phyloP scores from a whole-genome alignment of 2,888 invertebrate genomes.

The Brachyptera risi region DNA sequence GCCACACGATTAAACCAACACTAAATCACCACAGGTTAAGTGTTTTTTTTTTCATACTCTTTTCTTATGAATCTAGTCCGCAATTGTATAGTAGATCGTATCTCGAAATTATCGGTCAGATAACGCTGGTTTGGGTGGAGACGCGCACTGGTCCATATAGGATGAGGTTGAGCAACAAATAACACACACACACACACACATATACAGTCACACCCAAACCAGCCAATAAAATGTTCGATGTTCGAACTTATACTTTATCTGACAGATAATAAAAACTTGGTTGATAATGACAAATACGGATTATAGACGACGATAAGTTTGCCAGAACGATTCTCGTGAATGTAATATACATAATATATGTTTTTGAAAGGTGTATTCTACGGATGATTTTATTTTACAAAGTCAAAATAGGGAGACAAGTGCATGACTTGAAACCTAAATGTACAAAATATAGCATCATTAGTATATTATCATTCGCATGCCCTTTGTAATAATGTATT shows the following conservation, averaged over 20 bases:
- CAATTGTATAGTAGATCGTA: slow-evolving; percentile 9
- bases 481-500: no score
- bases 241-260: no score
- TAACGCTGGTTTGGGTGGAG: slow-evolving; percentile 19
- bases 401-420: no score
- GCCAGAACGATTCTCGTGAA: no score
- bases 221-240: slow-evolving; percentile 13
- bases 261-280: background rate
- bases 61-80: background rate
- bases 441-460: no score
- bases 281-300: slow-evolving; percentile 1
- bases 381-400: no score
- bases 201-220: slow-evolving; percentile 7
- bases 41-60: slow-evolving; percentile 2
- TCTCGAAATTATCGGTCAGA: slow-evolving; percentile 15
- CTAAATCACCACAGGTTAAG: slow-evolving; percentile 14
- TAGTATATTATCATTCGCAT: no score
- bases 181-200: background rate
- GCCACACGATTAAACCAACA: slow-evolving; percentile 5
- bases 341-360: no score
- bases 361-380: no score
- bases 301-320: no score
- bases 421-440: no score
- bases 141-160: slow-evolving; percentile 1
- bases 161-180: background rate